These are phyloP conservation scores for Pundamilia nyererei DNA, from an alignment of 2,113 vertebrate species.

Conservation along the genomic window DNA sequence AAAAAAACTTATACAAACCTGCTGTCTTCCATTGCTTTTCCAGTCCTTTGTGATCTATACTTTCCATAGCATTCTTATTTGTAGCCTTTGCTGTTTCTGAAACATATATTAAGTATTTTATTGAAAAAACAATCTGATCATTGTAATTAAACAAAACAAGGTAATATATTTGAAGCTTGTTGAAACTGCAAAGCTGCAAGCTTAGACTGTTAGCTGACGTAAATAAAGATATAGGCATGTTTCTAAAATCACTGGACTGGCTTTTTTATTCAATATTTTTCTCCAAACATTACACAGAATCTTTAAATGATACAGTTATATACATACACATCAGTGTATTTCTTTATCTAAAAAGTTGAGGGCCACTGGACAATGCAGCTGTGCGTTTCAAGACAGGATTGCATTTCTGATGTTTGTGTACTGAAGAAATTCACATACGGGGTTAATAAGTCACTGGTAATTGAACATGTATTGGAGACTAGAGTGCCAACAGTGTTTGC, in stretches of 20 bases:
- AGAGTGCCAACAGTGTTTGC: conserved; percentile 44
- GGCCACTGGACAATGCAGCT: conserved; percentile 65
- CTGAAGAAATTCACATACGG: conserved; percentile 24
- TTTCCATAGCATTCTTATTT: not conserved
- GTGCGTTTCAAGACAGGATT: conserved; percentile 71
- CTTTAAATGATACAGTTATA: conserved; percentile 76
- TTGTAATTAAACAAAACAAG: not conserved
- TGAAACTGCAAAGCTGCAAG: not conserved
- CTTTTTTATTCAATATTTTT: conserved; percentile 72
- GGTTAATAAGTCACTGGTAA: conserved; percentile 15
- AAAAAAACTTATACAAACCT: not conserved
- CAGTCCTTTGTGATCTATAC: not conserved
- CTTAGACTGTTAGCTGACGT: not conserved
- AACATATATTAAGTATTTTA: not conserved
- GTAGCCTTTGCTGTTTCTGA: not conserved
- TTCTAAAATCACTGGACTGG: conserved; percentile 60
- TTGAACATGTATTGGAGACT: conserved; percentile 9
- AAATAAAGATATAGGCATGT: conserved; percentile 4
- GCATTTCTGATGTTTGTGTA: conserved; percentile 55
- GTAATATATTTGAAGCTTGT: not conserved
- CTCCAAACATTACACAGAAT: conserved; percentile 75
- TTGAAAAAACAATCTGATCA: not conserved
- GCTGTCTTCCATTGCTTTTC: not conserved
- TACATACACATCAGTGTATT: conserved; percentile 73
- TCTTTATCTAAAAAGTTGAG: conserved; percentile 74